Base-by-base conservation (phyloP, 2,888 invertebrate genomes). In the Tridacna gigas region DNA sequence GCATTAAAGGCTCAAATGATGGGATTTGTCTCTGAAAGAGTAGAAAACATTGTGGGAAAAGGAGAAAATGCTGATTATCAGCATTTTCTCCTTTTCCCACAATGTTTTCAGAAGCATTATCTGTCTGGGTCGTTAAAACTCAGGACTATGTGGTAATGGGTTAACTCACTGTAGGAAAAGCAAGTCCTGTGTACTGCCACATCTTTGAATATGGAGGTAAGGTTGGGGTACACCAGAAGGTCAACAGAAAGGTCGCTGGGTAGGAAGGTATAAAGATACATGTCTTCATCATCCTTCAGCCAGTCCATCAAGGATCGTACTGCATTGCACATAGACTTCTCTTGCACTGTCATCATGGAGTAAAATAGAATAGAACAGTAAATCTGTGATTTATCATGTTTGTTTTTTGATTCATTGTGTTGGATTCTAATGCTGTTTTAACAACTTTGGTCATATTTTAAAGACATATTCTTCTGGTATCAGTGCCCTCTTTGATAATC, bases 171-270 rank as follows among this genome's bases (percentile, higher is more conserved):
- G 73, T 83, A 82, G 67, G 89, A 81, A 77, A 90, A 90, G 77
- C 92, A 92, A n/a, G 92, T 88, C 65, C 90, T 86, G 84, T 92
- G 91, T 37, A 92, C 89, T 65, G 86, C 88, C 22, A 92, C 80
- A 66, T 90, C 86, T 20, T 61, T 88, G 77, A 91, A 92, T 83
- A 92, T 90, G 48, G 81, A 76, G 15, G 84, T 77, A 9, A 88
- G 83, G 45, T 75, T 82, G 15, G 91, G 91, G 77, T 89, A 91
- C 63, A 88, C 82, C 37, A 92, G 80, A 9, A 82, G 86, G 26
- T 81, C 79, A 15, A 77, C 77, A 37, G 90, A 88, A 15, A 92
- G 74, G n/a, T 84, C 77, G 13, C 82, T 63, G 0, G 92, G 92
- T 65, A 92, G 88, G 80, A 89, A 90, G 9, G 89, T 89, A 75